phyloP scores from a whole-genome alignment of 2,888 invertebrate genomes.

The Scrobipalpa atriplicella region DNA sequence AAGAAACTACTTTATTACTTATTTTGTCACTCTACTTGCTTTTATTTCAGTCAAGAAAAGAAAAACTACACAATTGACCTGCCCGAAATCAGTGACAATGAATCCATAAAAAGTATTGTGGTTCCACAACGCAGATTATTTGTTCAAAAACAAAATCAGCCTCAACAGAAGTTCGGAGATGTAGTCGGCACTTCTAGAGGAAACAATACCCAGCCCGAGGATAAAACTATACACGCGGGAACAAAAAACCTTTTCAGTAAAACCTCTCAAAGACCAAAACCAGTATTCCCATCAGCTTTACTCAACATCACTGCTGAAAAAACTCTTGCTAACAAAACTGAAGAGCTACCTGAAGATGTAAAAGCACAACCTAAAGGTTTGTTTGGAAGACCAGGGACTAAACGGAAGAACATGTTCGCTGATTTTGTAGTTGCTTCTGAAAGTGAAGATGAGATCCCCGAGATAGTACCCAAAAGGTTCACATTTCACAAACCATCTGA shows the following conservation, averaged over 20 bases:
- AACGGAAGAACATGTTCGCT: conserved; percentile 67
- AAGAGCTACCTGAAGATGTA: conserved; percentile 46
- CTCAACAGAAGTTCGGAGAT: conserved; percentile 53
- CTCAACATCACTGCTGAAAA: conserved; percentile 61
- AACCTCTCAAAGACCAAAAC: conserved; percentile 49
- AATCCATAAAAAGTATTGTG: conserved; percentile 70
- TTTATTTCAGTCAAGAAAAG: conserved; percentile 61
- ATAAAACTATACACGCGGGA: conserved; percentile 51
- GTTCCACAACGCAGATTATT: conserved; percentile 68
- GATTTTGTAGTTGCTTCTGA: conserved; percentile 64
- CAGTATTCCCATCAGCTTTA: conserved; percentile 60
- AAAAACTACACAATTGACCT: conserved; percentile 56
- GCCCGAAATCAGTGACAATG: conserved; percentile 70
- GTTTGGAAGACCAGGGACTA: conserved; percentile 56
- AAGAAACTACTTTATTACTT: background rate
- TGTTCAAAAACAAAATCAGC: conserved; percentile 56
- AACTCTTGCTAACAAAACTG: conserved; percentile 57
- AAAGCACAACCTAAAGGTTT: conserved; percentile 55
- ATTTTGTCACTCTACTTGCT: no score
- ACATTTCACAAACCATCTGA: conserved; percentile 52
- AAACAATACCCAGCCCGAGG: conserved; percentile 44
- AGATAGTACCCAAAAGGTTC: conserved; percentile 63
- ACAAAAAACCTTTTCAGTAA: conserved; percentile 60
- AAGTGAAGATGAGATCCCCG: conserved; percentile 68
- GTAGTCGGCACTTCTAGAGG: conserved; percentile 55